Percentiles rank a stretch among this genome's conserved stretches.
Evolutionary conservation across 2,888 invertebrate genomes (phyloP).

Genomic region (Hirtodrosophila trivittata): DNA sequence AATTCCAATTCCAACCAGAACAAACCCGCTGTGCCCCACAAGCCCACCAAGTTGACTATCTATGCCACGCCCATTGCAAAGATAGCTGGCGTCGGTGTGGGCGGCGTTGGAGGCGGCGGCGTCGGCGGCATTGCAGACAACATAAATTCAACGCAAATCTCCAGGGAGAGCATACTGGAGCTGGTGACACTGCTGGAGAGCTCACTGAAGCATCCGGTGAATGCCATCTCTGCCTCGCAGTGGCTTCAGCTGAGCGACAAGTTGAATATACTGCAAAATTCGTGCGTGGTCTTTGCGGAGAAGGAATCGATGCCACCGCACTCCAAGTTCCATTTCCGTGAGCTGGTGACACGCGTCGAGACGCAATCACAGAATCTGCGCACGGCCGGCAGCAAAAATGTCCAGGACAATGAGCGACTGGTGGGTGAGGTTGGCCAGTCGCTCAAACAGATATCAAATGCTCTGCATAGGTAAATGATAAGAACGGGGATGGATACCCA

Average conservation of each 20-base stretch:
- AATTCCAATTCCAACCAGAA: conserved; percentile 74
- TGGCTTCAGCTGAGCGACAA: conserved; percentile 92
- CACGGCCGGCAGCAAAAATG: conserved; percentile 88
- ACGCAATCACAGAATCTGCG: conserved; percentile 88
- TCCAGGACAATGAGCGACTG: conserved; percentile 88
- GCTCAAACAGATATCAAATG: conserved; percentile 84
- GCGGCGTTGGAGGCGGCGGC: conserved; percentile 36
- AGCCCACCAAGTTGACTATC: conserved; percentile 87
- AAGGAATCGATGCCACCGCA: conserved; percentile 91
- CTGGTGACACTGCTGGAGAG: conserved; percentile 88
- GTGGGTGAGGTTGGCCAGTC: conserved; percentile 87
- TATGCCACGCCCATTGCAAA: conserved; percentile 90
- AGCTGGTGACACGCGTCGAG: conserved; percentile 89
- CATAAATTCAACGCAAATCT: conserved; percentile 84
- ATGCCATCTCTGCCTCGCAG: conserved; percentile 86
- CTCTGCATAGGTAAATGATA: conserved; percentile 84
- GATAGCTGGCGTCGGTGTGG: conserved; percentile 57
- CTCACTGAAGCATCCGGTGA: conserved; percentile 86
- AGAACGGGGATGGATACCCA: conserved; percentile 79
- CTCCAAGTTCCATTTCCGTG: conserved; percentile 93
- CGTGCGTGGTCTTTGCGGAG: conserved; percentile 93
- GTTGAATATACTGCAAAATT: conserved; percentile 91
- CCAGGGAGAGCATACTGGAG: conserved; percentile 87
- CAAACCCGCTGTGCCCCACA: conserved; percentile 89
- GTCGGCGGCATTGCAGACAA: conserved; percentile 77